Base-by-base conservation (phyloP, 2,888 invertebrate genomes). In the Pterostichus madidus region DNA sequence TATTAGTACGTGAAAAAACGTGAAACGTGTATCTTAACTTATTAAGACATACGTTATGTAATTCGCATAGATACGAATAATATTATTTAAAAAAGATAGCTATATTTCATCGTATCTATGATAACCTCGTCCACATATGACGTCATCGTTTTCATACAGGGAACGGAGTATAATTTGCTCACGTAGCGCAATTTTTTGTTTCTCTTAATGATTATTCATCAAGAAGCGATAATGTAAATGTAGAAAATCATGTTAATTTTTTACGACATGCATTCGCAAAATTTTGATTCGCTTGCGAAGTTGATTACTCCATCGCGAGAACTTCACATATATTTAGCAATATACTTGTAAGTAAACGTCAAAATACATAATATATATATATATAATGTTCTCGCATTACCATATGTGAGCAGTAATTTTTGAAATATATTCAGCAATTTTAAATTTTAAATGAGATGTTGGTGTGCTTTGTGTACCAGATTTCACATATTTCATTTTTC, bases 391-490 rank as follows among this genome's bases (percentile, higher is more conserved):
- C 5, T n/a, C 64, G n/a, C n/a, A 64, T 64, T 64, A 64, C 64
- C 64, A 64, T 64, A 64, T 64, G 64, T 35, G 64, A 64, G 64
- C 64, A 64, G 64, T 64, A 64, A 64, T 64, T 73, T 73, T 73
- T 46, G 49, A 73, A 73, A 73, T 73, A 73, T 73, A 46, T 73
- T 73, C 73, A 44, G 73, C 73, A 73, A 73, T 73, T 73, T 73
- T 73, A 49, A 46, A 73, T 44, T 73, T 73, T 73, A 73, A 73
- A 73, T 73, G 73, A 73, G 73, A 73, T 73, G 73, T 44, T 73
- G 44, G 24, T 73, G 46, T 73, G 49, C 73, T 46, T 17, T 35
- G 64, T 73, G 17, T 46, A 13, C 73, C 73, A 46, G 31, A 46
- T 73, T 73, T n/a, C 73, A 31, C 73, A 73, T 73, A 73, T 73